Evolutionary conservation across 2,797 vertebrate species (phyloP).

Genomic region (Tolypeutes matacus): DNA sequence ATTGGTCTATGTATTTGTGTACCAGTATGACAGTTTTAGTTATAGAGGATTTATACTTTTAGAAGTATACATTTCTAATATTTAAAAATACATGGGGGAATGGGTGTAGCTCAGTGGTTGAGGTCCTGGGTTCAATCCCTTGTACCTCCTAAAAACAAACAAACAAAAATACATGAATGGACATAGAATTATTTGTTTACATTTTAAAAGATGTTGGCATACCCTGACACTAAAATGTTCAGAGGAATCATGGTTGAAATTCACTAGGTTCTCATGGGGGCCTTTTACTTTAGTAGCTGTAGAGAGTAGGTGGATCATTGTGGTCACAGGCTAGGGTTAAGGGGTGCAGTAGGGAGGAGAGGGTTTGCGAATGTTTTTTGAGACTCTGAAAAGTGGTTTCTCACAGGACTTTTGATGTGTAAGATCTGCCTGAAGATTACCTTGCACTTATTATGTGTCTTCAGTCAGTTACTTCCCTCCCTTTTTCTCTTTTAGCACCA

Average conservation of each 20-base stretch:
- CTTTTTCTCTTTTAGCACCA: slow-evolving; percentile 88
- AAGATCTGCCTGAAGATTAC: neutral
- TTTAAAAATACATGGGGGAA: neutral
- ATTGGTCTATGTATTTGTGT: neutral
- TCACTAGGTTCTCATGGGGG: neutral
- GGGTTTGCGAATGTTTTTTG: neutral
- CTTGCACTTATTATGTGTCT: neutral
- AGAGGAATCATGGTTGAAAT: slow-evolving; percentile 20
- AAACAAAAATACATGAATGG: neutral
- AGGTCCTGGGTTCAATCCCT: no score
- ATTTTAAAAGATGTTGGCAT: neutral
- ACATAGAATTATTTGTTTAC: neutral
- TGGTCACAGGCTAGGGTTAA: neutral
- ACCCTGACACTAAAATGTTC: neutral
- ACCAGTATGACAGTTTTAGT: slow-evolving; percentile 4
- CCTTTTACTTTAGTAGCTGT: neutral
- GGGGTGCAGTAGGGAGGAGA: neutral
- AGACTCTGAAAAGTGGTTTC: slow-evolving; percentile 49
- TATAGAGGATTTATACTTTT: neutral
- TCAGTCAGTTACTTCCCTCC: slow-evolving; percentile 44
- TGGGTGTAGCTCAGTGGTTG: no score
- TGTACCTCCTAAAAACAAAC: no score
- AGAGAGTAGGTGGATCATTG: neutral
- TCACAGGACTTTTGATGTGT: neutral
- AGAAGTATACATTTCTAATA: slow-evolving; percentile 26